These are phyloP conservation scores for Coturnix japonica DNA, from an alignment of 2,113 vertebrate species.

Conservation along the genomic window DNA sequence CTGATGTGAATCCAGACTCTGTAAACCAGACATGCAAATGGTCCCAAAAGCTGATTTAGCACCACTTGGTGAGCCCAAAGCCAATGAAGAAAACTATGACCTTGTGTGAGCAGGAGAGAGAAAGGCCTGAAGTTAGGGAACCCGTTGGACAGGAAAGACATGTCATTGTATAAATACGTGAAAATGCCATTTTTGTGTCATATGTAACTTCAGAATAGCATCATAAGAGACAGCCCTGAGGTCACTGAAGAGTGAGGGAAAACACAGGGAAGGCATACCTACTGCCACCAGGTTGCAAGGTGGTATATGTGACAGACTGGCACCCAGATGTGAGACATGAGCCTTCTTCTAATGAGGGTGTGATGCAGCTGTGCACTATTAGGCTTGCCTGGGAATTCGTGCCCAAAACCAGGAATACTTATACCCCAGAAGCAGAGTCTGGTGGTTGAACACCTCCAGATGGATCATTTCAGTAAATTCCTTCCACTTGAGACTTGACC, in stretches of 20 bases:
- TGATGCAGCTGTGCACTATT: slow-evolving; percentile 44
- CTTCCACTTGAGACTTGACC: slow-evolving; percentile 45
- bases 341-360: not conserved
- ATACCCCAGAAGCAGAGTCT: slow-evolving; percentile 27
- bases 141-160: not conserved
- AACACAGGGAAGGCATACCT: not conserved
- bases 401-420: slow-evolving; percentile 25
- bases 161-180: not conserved
- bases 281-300: not conserved
- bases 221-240: not conserved
- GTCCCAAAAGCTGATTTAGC: slow-evolving; percentile 52
- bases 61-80: slow-evolving; percentile 13
- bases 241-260: not conserved
- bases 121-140: not conserved
- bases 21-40: slow-evolving; percentile 49
- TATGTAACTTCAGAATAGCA: not conserved
- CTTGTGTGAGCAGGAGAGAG: not conserved
- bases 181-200: not conserved
- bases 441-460: slow-evolving; percentile 55
- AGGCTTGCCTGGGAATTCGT: not conserved
- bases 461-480: slow-evolving; percentile 45
- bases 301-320: slow-evolving; percentile 21
- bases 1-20: slow-evolving; percentile 37
- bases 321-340: slow-evolving; percentile 43
- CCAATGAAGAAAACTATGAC: slow-evolving; percentile 3